Conservation (phyloP, 2,797 vertebrate species). For the Gorsachius magnificus region DNA sequence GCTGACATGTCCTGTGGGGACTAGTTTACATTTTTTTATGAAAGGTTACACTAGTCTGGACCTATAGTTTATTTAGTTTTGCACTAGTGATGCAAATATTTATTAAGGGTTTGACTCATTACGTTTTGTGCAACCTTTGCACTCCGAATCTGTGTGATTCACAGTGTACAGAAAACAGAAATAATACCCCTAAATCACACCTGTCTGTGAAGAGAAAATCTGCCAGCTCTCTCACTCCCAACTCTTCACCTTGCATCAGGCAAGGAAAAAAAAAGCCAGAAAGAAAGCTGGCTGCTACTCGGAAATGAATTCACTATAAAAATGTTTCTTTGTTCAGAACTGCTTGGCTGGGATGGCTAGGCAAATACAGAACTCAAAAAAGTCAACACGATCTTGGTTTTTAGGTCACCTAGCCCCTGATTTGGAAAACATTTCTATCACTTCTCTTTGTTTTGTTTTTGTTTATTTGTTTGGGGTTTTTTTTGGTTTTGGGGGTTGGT, state of each 20-base stretch:
- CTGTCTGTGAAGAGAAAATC: background rate
- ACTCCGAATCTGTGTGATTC: background rate
- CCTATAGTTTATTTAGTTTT: slow-evolving; percentile 50
- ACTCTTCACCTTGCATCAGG: background rate
- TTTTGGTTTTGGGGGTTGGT: background rate
- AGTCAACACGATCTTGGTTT: background rate
- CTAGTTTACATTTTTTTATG: slow-evolving; percentile 45
- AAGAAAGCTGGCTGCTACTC: background rate
- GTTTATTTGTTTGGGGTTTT: background rate
- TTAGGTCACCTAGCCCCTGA: background rate
- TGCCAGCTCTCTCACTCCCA: slow-evolving; percentile 31
- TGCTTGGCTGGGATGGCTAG: background rate
- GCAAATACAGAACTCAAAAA: background rate
- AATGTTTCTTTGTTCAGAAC: background rate
- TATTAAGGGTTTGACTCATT: slow-evolving; percentile 43
- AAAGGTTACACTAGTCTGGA: slow-evolving; percentile 36
- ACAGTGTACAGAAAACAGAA: background rate
- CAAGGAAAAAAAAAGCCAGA: background rate
- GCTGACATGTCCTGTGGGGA: background rate
- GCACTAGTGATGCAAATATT: slow-evolving; percentile 42
- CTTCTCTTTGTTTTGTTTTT: background rate
- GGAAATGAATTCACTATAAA: background rate
- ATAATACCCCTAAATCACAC: slow-evolving; percentile 40
- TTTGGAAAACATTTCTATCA: background rate
- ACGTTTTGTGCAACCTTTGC: slow-evolving; percentile 14